A percentile compares a stretch with the other conserved stretches of the same genome.
Evolutionary conservation across 2,797 vertebrate genomes (phyloP).

Genomic region (Cryptoblepharus egeriae): DNA sequence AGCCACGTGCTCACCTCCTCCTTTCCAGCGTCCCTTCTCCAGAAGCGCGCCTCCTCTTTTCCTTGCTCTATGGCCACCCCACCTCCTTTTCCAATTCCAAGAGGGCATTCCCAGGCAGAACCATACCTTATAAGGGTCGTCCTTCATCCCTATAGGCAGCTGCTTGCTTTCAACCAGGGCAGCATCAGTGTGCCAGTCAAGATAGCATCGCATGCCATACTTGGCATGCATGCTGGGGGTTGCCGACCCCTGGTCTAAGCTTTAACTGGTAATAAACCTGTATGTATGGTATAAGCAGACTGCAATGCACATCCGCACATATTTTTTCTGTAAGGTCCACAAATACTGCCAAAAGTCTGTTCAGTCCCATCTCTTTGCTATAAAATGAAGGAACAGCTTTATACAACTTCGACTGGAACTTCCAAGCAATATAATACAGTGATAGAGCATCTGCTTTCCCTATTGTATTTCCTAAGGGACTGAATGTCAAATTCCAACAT

Average conservation of each 20-base stretch:
- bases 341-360: slow-evolving; percentile 25
- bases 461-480: background rate
- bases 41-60: too few species aligned
- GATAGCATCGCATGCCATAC: too few species aligned
- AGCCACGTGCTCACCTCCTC: too few species aligned
- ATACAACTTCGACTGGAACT: background rate
- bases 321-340: slow-evolving; percentile 12
- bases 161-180: too few species aligned
- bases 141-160: too few species aligned
- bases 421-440: background rate
- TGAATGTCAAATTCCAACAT: background rate
- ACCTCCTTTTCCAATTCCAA: too few species aligned
- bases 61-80: too few species aligned
- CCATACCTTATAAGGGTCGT: too few species aligned
- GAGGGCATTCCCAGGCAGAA: too few species aligned
- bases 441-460: slow-evolving; percentile 16
- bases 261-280: slow-evolving; percentile 18
- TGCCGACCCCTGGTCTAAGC: background rate
- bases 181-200: too few species aligned
- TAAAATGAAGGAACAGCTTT: slow-evolving; percentile 24
- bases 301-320: slow-evolving; percentile 1
- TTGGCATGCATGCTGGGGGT: too few species aligned
- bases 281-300: background rate
- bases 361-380: slow-evolving; percentile 13
- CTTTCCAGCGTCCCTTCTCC: too few species aligned